phyloP scores from a whole-genome alignment of 37 sponge, comb jelly and placozoan genomes.

The Hormiphora californensis region DNA sequence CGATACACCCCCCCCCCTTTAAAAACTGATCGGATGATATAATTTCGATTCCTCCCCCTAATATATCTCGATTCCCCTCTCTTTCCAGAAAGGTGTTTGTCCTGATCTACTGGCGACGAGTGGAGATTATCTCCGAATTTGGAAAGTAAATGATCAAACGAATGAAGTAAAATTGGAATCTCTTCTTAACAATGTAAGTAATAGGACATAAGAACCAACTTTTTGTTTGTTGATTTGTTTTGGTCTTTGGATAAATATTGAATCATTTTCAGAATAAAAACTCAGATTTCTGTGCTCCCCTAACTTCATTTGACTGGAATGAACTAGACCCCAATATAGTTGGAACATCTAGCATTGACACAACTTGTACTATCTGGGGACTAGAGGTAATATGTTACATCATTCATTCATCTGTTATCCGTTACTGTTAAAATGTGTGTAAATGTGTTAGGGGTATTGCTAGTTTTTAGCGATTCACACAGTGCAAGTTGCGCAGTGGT shows the following conservation, averaged over 20 bases:
- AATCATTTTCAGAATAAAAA: conserved; percentile 72
- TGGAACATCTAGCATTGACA: conserved; percentile 94
- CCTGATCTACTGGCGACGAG: conserved; percentile 88
- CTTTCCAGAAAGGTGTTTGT: conserved; percentile 57
- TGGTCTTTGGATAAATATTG: no score
- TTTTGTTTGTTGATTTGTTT: neutral
- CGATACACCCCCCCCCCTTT: no score
- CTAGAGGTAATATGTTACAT: conserved; percentile 63
- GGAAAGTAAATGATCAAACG: conserved; percentile 68
- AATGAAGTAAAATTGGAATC: conserved; percentile 75
- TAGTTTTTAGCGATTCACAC: neutral
- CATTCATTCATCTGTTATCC: neutral
- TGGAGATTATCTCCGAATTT: conserved; percentile 89
- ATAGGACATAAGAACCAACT: neutral
- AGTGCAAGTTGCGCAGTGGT: neutral
- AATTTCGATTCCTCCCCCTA: no score
- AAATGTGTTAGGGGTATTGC: neutral
- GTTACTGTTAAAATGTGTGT: neutral
- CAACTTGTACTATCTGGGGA: conserved; percentile 96
- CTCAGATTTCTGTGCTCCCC: conserved; percentile 95
- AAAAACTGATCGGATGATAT: no score
- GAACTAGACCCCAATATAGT: conserved; percentile 82
- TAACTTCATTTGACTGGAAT: conserved; percentile 97
- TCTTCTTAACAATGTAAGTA: conserved; percentile 84
- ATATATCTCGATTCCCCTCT: neutral